Conservation (phyloP, 2,888 invertebrate species). For the Caenorhabditis macrosperma region DNA sequence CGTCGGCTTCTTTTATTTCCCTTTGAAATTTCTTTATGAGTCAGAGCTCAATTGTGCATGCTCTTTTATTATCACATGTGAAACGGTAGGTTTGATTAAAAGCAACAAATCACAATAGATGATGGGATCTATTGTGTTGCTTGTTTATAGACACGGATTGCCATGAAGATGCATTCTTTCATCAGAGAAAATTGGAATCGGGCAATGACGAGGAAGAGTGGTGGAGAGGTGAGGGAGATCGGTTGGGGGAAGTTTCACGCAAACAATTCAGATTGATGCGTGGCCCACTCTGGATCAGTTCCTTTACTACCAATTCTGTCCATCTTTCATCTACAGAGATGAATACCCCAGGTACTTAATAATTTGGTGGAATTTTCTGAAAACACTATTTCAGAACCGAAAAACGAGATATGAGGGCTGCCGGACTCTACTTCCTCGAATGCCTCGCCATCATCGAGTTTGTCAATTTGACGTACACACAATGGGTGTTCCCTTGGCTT, state of each 20-base stretch:
- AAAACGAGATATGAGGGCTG: conserved; percentile 54
- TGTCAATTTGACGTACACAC: conserved; percentile 88
- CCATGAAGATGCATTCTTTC: conserved; percentile 79
- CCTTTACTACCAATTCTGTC: conserved; percentile 77
- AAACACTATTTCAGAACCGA: conserved; percentile 58
- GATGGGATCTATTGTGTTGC: background rate
- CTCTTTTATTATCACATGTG: conserved; percentile 79
- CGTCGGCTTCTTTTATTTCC: conserved; percentile 73
- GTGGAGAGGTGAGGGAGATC: conserved; percentile 20
- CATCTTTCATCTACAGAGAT: conserved; percentile 78
- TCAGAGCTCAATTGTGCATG: conserved; percentile 76
- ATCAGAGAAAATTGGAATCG: conserved; percentile 74
- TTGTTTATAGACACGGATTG: conserved; percentile 75
- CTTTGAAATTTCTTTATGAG: conserved; percentile 74
- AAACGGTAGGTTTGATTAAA: conserved; percentile 74
- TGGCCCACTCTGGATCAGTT: conserved; percentile 76
- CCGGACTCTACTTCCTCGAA: conserved; percentile 69
- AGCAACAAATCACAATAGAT: too few species aligned
- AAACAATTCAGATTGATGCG: conserved; percentile 44
- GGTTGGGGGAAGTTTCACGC: background rate
- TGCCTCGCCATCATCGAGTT: conserved; percentile 88
- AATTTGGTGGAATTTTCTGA: too few species aligned
- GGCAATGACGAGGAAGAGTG: conserved; percentile 65
- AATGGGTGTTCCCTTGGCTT: conserved; percentile 87
- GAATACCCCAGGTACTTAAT: conserved; percentile 71